Evolutionary conservation across 2,888 invertebrate genomes (phyloP), one percentile per base, ranked within the genome.

Genomic region (Stegophylla sp.): DNA sequence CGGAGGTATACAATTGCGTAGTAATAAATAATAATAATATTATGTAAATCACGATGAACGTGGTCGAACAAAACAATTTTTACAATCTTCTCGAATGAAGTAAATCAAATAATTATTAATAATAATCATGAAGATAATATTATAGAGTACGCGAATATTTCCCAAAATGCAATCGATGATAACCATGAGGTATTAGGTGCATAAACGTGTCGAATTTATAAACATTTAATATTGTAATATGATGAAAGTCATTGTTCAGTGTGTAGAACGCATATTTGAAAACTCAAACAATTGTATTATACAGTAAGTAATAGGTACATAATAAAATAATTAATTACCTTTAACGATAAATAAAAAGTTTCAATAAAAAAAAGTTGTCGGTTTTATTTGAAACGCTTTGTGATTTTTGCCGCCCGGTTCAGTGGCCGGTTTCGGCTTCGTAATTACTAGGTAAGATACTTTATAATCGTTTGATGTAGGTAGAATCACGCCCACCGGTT

Each of bases 391-490:
- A 34, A 41, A 66, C 64, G 66, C 64, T 53, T 66, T 76, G 75
- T 77, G 67, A 69, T 79, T 79, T 69, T 79, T 61, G 69, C 79
- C 69, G 79, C 79, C n/a, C 61, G 51, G 59, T 79, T 69, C 59
- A 51, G 71, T 79, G 79, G 69, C 79, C 69, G 41, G 69, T 71
- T 79, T 79, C 41, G 51, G 69, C 41, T 63, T 41, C 17, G 63
- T 79, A 79, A 79, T 79, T 79, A 79, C 79, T 79, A 26, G 69
- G 51, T 71, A n/a, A n/a, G n/a, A n/a, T 71, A 71, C 71, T 59
- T n/a, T n/a, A 41, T 13, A 71, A 71, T 71, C 41, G 51, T 79
- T 79, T 79, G 66, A 77, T 45, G 45, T 13, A 20, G 53, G 51
- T 66, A 64, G n/a, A n/a, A 66, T 41, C 53, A 75, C 75, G 75